Evolutionary conservation across 2,797 vertebrate genomes (phyloP), one percentile per base, ranked within the genome.

Genomic region (Lithobates pipiens): DNA sequence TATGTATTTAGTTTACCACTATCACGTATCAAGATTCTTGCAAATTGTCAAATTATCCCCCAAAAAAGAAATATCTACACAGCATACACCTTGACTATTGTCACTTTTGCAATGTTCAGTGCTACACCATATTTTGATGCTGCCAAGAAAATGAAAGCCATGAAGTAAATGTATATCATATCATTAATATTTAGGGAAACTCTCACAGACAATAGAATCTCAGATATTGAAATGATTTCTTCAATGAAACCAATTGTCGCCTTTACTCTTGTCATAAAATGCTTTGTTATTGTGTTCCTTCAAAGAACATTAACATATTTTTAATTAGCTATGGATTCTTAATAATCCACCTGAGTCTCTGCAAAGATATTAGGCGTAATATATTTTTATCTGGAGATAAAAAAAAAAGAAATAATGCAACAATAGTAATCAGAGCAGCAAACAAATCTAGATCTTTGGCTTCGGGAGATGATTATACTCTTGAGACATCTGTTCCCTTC

Each of bases 291-390:
- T 73, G 71, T 73, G 71, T 73, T 73, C 71, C 36, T 73, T 44
- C 71, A 73, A 44, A 73, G 36, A 74, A 74, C 72, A 74, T 46
- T 74, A 44, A 25, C 39, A 25, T 27, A 50, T 46, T 42, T 74
- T 46, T n/a, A 42, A 74, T 25, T 74, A 74, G 67, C 44, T 54
- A 80, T n/a, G 77, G 25, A 16, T 54, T 11, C 21, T 29, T 80
- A 70, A 54, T 74, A 46, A 46, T 46, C 27, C n/a, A 74, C 72
- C 11, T 46, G 42, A 25, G 29, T 21, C 67, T 69, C 18, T 79
- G 7, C 16, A 68, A 68, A n/a, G 63, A 78, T 34, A 15, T 32
- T 8, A 32, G 2, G 18, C 27, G 50, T 50, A 68, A 46, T 9
- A 29, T 50, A 69, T n/a, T 69, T 50, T 10, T 69, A 46, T 68